Evolutionary conservation across 2,888 invertebrate species (phyloP), one percentile per base, ranked within the genome.

Genomic region (Macroteleia sp.): DNA sequence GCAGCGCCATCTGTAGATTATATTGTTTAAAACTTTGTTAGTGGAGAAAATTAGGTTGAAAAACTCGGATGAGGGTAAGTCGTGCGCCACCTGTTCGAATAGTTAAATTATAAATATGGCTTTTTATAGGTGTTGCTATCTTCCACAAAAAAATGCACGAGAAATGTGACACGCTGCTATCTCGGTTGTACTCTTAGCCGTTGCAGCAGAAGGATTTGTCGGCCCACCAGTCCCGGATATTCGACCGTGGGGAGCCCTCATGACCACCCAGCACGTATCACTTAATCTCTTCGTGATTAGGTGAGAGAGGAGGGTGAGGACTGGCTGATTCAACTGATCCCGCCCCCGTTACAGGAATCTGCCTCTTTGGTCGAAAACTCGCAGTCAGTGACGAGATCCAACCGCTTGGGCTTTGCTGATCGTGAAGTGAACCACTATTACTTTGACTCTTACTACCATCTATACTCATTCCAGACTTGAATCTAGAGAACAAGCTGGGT

Each of bases 321-420:
- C 85, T 79, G 16, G 84, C 62, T 3, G 85, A 69, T 1, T 28
- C 9, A 3, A 30, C 8, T 25, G 76, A 70, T 46, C 83, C 86
- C 20, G 30, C 48, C 9, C 73, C 74, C 6, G n/a, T 14, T 0
- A 32, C 57, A 1, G 46, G 1, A 1, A 77, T 39, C 36, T 91
- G 90, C 10, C 89, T 84, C 67, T 86, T 89, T 0, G 90, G 88
- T 6, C 91, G 87, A 61, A 91, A 91, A 54, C 90, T 91, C 10
- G 91, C 89, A 3, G 91, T 88, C 57, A 91, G 56, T 10, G 91
- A 90, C 0, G 91, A 89, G 44, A 91, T 91, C 91, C 91, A 91
- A 3, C 90, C 89, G 61, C 85, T 87, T 16, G 88, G 85, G 1
- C 87, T 87, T 22, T 86, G 87, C 61, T 84, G 84, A 17, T 91